phyloP scores from a whole-genome alignment of 2,888 invertebrate species.

The Pherbina coryleti region DNA sequence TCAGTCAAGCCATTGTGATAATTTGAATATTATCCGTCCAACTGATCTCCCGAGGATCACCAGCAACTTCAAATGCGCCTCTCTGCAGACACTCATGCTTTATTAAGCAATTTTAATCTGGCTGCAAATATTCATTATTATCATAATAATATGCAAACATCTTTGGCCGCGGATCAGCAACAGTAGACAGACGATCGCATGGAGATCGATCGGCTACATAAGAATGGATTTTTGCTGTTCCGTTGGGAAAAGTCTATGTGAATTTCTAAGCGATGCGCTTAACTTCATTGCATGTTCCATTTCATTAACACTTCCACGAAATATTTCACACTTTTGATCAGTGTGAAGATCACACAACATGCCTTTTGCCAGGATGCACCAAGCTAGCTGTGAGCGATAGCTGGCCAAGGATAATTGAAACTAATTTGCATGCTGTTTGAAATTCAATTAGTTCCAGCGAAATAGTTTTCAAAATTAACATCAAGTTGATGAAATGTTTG shows the following conservation, averaged over 20 bases:
- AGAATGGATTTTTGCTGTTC: conserved; percentile 35
- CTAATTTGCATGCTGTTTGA: background rate
- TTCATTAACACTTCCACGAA: conserved; percentile 30
- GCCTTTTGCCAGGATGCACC: background rate
- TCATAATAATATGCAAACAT: background rate
- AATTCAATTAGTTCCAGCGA: conserved; percentile 6
- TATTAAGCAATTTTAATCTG: conserved; percentile 13
- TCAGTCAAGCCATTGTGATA: background rate
- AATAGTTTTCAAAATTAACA: background rate
- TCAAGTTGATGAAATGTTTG: background rate
- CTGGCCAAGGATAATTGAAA: conserved; percentile 15
- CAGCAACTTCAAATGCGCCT: background rate
- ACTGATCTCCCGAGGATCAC: conserved; percentile 4
- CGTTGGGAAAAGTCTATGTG: conserved; percentile 33
- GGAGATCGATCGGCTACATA: background rate
- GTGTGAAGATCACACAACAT: background rate
- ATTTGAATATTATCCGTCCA: conserved; percentile 16
- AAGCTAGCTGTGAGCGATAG: background rate
- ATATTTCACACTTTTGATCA: conserved; percentile 24
- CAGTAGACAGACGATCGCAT: background rate
- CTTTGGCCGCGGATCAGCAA: background rate
- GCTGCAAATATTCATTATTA: background rate
- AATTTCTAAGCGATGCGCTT: conserved; percentile 25
- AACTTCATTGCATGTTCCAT: conserved; percentile 10
- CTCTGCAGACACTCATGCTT: background rate